Percentiles rank a stretch among this genome's conserved stretches.
Evolutionary conservation across 2,888 invertebrate species (phyloP).

Genomic region (Proisotoma minuta): DNA sequence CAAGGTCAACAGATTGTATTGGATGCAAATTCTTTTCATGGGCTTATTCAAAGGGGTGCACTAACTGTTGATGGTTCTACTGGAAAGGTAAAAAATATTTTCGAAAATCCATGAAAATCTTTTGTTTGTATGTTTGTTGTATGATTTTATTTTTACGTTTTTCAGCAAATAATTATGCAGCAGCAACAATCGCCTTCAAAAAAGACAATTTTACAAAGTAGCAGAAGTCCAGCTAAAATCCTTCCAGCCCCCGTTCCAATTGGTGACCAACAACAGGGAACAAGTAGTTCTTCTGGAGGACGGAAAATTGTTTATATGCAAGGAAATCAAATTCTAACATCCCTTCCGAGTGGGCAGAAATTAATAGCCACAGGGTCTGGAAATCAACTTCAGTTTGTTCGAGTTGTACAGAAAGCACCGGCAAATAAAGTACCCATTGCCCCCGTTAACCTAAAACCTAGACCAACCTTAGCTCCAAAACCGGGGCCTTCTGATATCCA

Average conservation of each 20-base stretch:
- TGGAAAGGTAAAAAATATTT: slow-evolving; percentile 39
- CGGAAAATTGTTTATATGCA: slow-evolving; percentile 56
- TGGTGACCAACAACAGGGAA: slow-evolving; percentile 46
- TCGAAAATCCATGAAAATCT: too few species aligned
- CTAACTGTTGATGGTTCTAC: slow-evolving; percentile 32
- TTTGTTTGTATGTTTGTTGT: too few species aligned
- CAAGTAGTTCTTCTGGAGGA: slow-evolving; percentile 47
- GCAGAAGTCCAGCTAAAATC: slow-evolving; percentile 68
- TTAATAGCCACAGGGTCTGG: slow-evolving; percentile 23
- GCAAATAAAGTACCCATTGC: slow-evolving; percentile 46
- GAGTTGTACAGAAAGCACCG: slow-evolving; percentile 55
- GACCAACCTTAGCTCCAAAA: slow-evolving; percentile 43
- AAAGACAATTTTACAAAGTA: slow-evolving; percentile 49
- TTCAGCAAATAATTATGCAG: slow-evolving; percentile 31
- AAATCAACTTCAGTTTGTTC: slow-evolving; percentile 62
- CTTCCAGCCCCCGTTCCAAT: slow-evolving; percentile 58
- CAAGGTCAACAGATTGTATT: slow-evolving; percentile 43
- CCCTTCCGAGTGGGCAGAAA: slow-evolving; percentile 45
- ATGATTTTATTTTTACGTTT: too few species aligned
- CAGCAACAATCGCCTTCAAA: slow-evolving; percentile 48
- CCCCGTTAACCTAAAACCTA: slow-evolving; percentile 39
- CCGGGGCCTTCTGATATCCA: slow-evolving; percentile 31
- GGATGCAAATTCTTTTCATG: slow-evolving; percentile 43
- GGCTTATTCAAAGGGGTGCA: slow-evolving; percentile 44
- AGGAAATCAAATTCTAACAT: slow-evolving; percentile 47